A percentile compares a stretch with the other conserved stretches of the same genome.
These are phyloP conservation scores for Solen grandis DNA, from an alignment of 1,140 invertebrate species.

Conservation along the genomic window DNA sequence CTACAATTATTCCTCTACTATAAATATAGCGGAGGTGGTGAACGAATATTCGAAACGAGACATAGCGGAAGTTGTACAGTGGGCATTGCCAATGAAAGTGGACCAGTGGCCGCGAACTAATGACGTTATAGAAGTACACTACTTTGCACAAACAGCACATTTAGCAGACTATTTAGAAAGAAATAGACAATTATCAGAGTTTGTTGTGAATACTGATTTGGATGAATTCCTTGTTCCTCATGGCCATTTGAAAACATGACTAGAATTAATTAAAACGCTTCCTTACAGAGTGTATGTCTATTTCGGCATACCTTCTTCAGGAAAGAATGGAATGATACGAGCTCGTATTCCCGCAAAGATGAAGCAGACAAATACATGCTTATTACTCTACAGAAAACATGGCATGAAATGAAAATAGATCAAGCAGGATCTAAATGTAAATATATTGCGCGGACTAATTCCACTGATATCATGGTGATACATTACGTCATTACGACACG, in stretches of 20 bases:
- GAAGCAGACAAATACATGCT: conserved; percentile 15
- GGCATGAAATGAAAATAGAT: conserved; percentile 15
- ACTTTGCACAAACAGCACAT: conserved; percentile 59
- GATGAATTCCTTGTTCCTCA: conserved; percentile 44
- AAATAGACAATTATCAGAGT: conserved; percentile 26
- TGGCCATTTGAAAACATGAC: neutral
- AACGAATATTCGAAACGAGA: conserved; percentile 85
- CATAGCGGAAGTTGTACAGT: conserved; percentile 90
- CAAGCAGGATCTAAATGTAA: conserved; percentile 2
- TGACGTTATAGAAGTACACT: conserved; percentile 59
- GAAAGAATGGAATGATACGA: conserved; percentile 19
- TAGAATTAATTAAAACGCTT: neutral
- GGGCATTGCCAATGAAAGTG: conserved; percentile 88
- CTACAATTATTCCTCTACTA: conserved; percentile 94
- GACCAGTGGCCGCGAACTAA: conserved; percentile 60
- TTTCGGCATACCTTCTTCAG: conserved; percentile 36
- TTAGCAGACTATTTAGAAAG: conserved; percentile 35
- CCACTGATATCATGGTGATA: neutral
- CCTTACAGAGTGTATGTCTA: neutral
- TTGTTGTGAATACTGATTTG: conserved; percentile 33
- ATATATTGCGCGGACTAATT: conserved; percentile 20
- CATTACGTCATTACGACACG: conserved; percentile 1
- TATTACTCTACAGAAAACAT: conserved; percentile 21
- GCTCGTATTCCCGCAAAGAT: neutral
- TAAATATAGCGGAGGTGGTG: conserved; percentile 86